Conservation (phyloP, 2,888 invertebrate genomes). For the Drosophila rellima region DNA sequence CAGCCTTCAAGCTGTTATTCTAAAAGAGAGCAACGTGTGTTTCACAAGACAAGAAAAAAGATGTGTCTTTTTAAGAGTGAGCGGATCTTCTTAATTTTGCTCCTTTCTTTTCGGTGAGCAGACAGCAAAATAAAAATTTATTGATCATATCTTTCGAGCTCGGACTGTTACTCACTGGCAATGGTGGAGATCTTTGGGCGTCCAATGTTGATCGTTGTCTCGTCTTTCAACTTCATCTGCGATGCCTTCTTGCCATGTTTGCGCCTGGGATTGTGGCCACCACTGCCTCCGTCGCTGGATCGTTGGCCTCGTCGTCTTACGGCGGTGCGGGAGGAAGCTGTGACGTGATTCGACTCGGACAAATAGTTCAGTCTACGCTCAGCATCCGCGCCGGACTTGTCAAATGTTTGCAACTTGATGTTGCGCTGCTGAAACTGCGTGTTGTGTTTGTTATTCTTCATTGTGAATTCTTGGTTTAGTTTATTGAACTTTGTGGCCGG, state of each 20-base stretch:
- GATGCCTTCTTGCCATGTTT: slow-evolving; percentile 23
- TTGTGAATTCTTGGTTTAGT: slow-evolving; percentile 18
- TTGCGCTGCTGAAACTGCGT: slow-evolving; percentile 14
- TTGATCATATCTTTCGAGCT: too few relatives aligned
- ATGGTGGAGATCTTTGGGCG: slow-evolving; percentile 11
- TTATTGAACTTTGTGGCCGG: slow-evolving; percentile 35
- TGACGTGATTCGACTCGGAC: slow-evolving; percentile 33
- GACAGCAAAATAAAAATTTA: too few relatives aligned
- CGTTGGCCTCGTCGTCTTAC: slow-evolving; percentile 18
- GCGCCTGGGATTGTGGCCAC: slow-evolving; percentile 4
- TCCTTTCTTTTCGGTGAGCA: too few relatives aligned
- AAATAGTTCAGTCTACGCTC: slow-evolving; percentile 46
- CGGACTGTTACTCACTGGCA: slow-evolving; percentile 26
- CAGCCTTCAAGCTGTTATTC: too few relatives aligned
- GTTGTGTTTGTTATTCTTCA: slow-evolving; percentile 38
- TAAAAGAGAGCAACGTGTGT: too few relatives aligned
- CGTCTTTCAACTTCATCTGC: slow-evolving; percentile 23
- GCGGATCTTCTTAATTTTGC: too few relatives aligned
- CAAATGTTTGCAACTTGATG: slow-evolving; percentile 16
- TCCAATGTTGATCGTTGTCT: neutral
- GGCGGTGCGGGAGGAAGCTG: neutral
- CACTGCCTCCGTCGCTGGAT: slow-evolving; percentile 29
- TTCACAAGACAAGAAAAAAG: too few relatives aligned
- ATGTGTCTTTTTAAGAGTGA: too few relatives aligned
- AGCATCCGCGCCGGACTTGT: slow-evolving; percentile 17